A percentile compares a stretch with the other conserved stretches of the same genome.
phyloP scores from a whole-genome alignment of 1,140 invertebrate genomes.

The Ostrea denselamellosa region DNA sequence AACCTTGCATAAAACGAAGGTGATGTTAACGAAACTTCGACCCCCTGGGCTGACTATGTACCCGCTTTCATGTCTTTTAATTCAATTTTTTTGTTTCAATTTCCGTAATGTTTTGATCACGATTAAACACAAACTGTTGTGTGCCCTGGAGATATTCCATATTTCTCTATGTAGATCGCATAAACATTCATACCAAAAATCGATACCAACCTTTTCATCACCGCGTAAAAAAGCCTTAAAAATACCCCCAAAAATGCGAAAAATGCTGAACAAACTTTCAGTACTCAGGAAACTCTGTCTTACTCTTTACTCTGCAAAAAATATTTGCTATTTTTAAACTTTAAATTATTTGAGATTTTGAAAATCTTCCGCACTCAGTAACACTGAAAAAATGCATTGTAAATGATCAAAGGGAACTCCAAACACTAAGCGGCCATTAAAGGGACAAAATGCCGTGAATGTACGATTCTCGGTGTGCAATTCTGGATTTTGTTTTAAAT shows the following conservation, averaged over 20 bases:
- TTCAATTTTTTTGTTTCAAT: conserved; percentile 36
- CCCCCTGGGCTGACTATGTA: not conserved
- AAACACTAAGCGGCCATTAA: not conserved
- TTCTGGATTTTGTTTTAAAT: not conserved
- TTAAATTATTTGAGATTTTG: not conserved
- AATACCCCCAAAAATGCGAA: not conserved
- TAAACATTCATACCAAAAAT: conserved; percentile 26
- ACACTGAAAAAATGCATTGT: not conserved
- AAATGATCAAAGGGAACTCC: not conserved
- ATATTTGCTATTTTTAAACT: not conserved
- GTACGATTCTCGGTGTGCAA: not conserved
- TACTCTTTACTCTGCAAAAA: not conserved
- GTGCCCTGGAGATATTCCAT: not conserved
- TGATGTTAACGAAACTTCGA: not conserved
- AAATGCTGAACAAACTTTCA: not conserved
- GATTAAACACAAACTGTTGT: conserved; percentile 24
- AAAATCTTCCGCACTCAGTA: not conserved
- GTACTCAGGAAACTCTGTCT: not conserved
- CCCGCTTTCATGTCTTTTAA: conserved; percentile 37
- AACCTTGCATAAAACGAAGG: not conserved
- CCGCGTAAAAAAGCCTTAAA: not conserved
- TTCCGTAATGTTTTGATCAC: conserved; percentile 37
- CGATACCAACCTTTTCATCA: not conserved
- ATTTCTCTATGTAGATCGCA: not conserved
- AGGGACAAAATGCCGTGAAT: not conserved